Conservation (phyloP, 1,140 invertebrate species). For the Neodiprion lecontei region DNA sequence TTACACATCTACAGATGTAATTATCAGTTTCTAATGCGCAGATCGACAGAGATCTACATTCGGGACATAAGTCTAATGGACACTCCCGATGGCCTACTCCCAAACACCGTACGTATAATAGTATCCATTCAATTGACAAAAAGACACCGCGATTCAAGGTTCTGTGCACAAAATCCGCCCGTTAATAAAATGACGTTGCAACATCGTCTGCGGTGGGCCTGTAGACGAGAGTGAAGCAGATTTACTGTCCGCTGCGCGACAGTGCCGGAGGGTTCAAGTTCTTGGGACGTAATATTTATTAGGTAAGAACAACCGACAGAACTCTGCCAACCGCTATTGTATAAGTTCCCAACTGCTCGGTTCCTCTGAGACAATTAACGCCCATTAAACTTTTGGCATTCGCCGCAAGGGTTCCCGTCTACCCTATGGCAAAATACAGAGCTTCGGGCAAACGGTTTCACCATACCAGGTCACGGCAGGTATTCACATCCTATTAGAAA, state of each 20-base stretch:
- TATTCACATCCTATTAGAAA: neutral
- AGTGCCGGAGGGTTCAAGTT: neutral
- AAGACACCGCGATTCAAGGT: conserved; percentile 22
- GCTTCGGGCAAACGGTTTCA: neutral
- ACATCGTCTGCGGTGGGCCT: neutral
- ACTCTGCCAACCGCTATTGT: neutral
- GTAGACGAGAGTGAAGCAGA: neutral
- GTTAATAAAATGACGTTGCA: neutral
- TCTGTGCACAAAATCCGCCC: conserved; percentile 22
- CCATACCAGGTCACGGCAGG: neutral
- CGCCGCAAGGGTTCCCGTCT: neutral
- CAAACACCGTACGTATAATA: too few species aligned
- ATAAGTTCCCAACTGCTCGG: neutral
- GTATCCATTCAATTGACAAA: neutral
- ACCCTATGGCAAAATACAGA: neutral
- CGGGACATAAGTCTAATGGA: neutral
- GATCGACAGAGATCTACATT: too few species aligned
- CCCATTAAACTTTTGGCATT: neutral
- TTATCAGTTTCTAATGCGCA: too few species aligned
- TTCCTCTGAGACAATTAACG: neutral
- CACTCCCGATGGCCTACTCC: neutral
- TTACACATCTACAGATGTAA: too few species aligned
- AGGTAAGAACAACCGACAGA: neutral
- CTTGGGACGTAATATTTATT: neutral
- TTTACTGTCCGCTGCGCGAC: neutral